Evolutionary conservation across 2,888 invertebrate genomes (phyloP), one percentile per base, ranked within the genome.

Genomic region (Caenorhabditis plicata): DNA sequence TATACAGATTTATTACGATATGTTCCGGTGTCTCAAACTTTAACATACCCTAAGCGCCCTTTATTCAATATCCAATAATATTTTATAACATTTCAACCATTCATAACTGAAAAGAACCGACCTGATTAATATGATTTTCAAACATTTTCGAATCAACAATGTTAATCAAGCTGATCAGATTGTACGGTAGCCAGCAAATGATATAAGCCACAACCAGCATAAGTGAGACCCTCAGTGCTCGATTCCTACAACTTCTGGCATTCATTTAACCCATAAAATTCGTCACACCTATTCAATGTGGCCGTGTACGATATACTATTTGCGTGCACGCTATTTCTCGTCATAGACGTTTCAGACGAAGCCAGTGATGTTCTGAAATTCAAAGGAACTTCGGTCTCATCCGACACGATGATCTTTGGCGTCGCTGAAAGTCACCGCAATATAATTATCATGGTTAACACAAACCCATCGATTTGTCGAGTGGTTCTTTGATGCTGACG

Each of bases 151-250:
- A 71, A 43, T 78, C 68, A 33, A 77, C 40, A 36, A 79, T 64
- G 36, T 73, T 73, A 15, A 76, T 66, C 7, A 79, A 44, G 23
- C 69, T 62, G 26, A 78, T 61, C 2, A 70, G 64, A 47, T 80
- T 80, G 55, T 80, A 80, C 4, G 80, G 80, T 4, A 80, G 64
- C 80, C 80, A 80, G 56, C 77, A 80, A 22, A 77, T 58, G 35
- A 80, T 73, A 47, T 80, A 80, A 9, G 76, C 78, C 17, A 72
- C 60, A 22, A 80, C 72, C 5, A 80, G 71, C 3, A 77, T 57
- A 27, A 77, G 73, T 15, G 73, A 73, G 13, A 79, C 75, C 8
- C 77, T 60, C 8, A 78, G 73, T 1, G 78, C 78, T 9, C 77
- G 73, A 38, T 67, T 73, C 62, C 78, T 78, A 52, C 35, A 68